A percentile compares a stretch with the other conserved stretches of the same genome.
These are phyloP conservation scores for Xenus cinereus DNA, from an alignment of 2,113 vertebrate genomes.

Conservation along the genomic window DNA sequence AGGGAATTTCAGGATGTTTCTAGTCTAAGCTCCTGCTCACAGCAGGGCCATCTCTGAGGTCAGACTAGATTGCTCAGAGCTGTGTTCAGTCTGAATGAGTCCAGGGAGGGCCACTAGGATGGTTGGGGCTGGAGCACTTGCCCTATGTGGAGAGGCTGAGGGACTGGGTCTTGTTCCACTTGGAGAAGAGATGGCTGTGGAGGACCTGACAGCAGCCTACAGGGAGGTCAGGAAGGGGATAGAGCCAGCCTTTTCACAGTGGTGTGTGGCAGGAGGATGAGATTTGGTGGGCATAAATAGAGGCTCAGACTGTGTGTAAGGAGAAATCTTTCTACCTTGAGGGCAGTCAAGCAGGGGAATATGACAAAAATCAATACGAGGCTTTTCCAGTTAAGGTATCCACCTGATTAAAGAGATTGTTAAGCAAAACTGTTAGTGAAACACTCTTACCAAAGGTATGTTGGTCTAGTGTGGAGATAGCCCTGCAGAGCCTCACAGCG, in stretches of 20 bases:
- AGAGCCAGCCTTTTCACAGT: background rate
- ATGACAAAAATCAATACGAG: background rate
- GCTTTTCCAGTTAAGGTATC: background rate
- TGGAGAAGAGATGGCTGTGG: background rate
- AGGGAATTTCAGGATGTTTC: background rate
- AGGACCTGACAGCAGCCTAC: background rate
- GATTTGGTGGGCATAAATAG: background rate
- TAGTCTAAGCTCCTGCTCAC: background rate
- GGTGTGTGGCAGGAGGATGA: rapidly evolving
- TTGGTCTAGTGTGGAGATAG: background rate
- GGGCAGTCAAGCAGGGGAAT: background rate
- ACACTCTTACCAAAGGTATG: background rate
- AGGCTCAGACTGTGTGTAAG: background rate
- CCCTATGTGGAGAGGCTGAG: background rate
- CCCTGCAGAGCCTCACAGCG: background rate
- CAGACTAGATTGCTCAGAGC: background rate
- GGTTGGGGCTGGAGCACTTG: background rate
- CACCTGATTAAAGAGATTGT: background rate
- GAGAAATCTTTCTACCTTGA: background rate
- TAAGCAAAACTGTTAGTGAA: background rate
- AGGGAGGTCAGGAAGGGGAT: background rate
- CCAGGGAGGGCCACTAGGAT: background rate
- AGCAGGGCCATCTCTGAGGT: background rate
- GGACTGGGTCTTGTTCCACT: background rate
- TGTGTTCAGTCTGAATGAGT: background rate